Evolutionary conservation across 2,797 vertebrate genomes (phyloP).

Genomic region (Heliangelus exortis): DNA sequence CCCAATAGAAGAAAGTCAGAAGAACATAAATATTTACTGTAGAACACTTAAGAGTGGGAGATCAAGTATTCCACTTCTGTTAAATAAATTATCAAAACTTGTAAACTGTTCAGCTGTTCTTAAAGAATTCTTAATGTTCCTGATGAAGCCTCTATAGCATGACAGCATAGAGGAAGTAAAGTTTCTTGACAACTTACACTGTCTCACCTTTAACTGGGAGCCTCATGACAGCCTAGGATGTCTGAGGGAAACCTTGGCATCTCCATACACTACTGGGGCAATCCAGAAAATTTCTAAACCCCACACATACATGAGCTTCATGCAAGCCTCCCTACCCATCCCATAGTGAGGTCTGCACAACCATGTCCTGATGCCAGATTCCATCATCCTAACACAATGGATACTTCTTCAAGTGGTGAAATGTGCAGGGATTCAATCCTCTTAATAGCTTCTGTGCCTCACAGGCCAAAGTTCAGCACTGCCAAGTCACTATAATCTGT

Average conservation of each 20-base stretch:
- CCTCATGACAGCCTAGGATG: neutral
- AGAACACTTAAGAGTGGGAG: neutral
- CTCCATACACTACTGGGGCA: neutral
- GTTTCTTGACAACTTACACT: neutral
- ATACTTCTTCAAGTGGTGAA: neutral
- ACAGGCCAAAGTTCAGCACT: neutral
- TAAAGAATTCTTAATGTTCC: neutral
- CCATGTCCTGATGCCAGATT: neutral
- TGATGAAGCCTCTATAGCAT: neutral
- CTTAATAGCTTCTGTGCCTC: neutral
- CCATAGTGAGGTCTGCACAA: neutral
- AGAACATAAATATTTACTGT: constrained; percentile 11
- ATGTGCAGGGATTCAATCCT: neutral
- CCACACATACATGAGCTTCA: neutral
- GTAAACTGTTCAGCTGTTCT: neutral
- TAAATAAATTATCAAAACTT: constrained; percentile 21
- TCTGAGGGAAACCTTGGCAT: neutral
- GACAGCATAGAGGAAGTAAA: neutral
- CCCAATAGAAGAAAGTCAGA: neutral
- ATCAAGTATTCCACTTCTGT: neutral
- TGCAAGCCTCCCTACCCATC: fast-evolving
- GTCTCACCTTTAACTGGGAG: neutral
- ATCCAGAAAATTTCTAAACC: neutral
- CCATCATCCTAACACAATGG: neutral
- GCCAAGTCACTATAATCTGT: neutral